Percentiles rank a stretch among this genome's conserved stretches.
These are phyloP conservation scores for Leptinotarsa peninsularis DNA, from an alignment of 2,888 invertebrate genomes.

Conservation along the genomic window DNA sequence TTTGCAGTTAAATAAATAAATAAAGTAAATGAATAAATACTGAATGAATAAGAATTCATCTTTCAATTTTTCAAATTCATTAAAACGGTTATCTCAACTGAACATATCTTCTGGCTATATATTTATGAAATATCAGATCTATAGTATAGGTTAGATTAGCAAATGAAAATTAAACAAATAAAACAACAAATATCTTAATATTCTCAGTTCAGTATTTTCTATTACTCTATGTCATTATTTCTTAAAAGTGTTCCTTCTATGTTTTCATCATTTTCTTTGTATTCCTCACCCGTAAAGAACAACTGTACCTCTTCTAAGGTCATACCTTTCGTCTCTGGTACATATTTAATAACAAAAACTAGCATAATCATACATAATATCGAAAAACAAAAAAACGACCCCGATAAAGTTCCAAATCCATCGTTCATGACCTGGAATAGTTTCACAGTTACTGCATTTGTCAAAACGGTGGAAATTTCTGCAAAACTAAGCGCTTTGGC, in stretches of 20 bases:
- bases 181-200: too few species aligned
- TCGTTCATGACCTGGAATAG: constrained; percentile 69
- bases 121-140: too few species aligned
- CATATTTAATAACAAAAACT: constrained; percentile 70
- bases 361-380: constrained; percentile 73
- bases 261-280: neutral
- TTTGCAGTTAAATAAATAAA: too few species aligned
- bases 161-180: too few species aligned
- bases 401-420: constrained; percentile 70
- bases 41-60: too few species aligned
- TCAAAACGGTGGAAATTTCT: constrained; percentile 68
- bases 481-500: constrained; percentile 71
- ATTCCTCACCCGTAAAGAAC: constrained; percentile 67
- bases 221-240: neutral
- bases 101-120: too few species aligned
- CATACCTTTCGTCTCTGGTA: constrained; percentile 80
- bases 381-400: constrained; percentile 76
- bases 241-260: neutral
- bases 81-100: too few species aligned
- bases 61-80: too few species aligned
- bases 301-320: constrained; percentile 77
- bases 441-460: constrained; percentile 67
- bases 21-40: too few species aligned
- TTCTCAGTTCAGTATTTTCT: neutral
- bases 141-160: too few species aligned